Evolutionary conservation across 37 sponge, comb jelly and placozoan genomes (phyloP).

Genomic region (Agelas oroides): DNA sequence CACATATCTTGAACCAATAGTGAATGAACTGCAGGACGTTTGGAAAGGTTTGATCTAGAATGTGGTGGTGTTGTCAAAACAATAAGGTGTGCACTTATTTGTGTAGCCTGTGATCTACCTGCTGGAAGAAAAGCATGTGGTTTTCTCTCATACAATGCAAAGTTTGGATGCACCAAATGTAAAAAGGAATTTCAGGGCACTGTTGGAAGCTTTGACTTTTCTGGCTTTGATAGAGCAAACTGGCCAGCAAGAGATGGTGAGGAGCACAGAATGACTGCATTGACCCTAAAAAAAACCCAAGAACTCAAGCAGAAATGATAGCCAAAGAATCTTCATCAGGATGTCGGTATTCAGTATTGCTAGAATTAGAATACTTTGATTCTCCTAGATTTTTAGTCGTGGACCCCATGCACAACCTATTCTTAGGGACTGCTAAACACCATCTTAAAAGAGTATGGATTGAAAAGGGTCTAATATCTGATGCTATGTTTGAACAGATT

Average conservation of each 20-base stretch:
- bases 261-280: neutral
- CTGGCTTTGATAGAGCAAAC: slow-evolving; percentile 4
- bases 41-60: too few species aligned
- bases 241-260: neutral
- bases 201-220: slow-evolving; percentile 26
- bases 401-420: slow-evolving; percentile 10
- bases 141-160: slow-evolving; percentile 49
- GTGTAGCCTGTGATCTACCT: slow-evolving; percentile 54
- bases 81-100: slow-evolving; percentile 47
- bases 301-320: too few species aligned
- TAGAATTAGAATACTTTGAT: neutral
- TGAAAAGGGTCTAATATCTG: neutral
- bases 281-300: neutral
- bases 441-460: neutral
- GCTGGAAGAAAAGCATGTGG: slow-evolving; percentile 69
- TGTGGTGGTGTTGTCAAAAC: too few species aligned
- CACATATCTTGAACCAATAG: slow-evolving; percentile 5
- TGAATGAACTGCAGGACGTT: neutral
- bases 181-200: slow-evolving; percentile 20
- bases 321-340: neutral
- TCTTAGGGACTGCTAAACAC: slow-evolving; percentile 12
- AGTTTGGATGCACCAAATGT: slow-evolving; percentile 37
- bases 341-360: slow-evolving; percentile 1
- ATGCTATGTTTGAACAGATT: neutral
- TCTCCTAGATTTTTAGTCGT: neutral